Base-by-base conservation (phyloP, 2,113 vertebrate species). In the Poeciliopsis turrubarensis region DNA sequence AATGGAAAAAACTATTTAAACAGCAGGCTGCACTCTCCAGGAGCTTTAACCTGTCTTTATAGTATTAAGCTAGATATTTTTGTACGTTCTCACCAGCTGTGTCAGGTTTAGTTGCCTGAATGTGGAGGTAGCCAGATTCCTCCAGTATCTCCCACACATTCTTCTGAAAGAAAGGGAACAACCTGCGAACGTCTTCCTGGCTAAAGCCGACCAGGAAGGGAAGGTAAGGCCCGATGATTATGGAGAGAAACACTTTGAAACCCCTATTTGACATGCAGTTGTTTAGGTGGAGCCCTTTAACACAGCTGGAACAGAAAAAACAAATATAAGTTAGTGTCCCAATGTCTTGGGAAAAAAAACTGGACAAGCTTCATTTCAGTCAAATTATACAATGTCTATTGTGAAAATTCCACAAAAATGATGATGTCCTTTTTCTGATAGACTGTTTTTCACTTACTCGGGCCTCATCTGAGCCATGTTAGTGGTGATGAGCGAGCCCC, bases 61-160 rank as follows among this genome's bases (percentile, higher is more conserved):
- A 8, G 27, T n/a, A 17, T 22, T 63, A 19, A 32, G 25, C 27
- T n/a, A 60, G 26, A 8, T 12, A 61, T 19, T 37, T 51, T 29
- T 31, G 34, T 47, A 3, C 30, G 54, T 69, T 14, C 64, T 69
- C 87, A 97, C 96, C 96, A 89, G 92, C 93, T 68, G 96, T 96
- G 88, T 97, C 96, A 17, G 96, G 96, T 86, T 97, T 97, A 69
- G 96, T 96, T 78, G 84, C 95, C 86, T 97, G 96, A 85, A 97
- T 95, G 88, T 97, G 96, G 5, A 97, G 0, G 88, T 97, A 97
- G 1, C 96, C 96, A 0, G 87, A 47, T 77, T 97, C 96, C 72
- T 65, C 87, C 66, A 97, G 62, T 0, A 95, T 0, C 0, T 88
- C 57, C 47, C 90, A 95, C 0, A 97, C 12, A 0, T 94, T 94